Evolutionary conservation across 2,113 vertebrate species (phyloP).

Genomic region (Callocephalon fimbriatum): DNA sequence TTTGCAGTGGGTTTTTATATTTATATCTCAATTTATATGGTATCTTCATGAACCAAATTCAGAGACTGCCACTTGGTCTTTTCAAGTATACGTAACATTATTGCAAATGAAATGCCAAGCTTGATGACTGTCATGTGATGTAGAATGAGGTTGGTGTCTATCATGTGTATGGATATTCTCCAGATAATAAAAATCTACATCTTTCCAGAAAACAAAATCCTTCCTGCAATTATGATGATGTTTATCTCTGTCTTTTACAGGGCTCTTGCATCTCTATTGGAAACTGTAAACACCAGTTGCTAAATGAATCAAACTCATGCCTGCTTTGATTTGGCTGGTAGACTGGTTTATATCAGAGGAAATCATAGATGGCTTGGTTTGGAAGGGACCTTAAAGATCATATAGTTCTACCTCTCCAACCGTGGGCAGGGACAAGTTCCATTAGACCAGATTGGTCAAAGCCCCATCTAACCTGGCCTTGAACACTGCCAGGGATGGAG

Average conservation of each 20-base stretch:
- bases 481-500: neutral
- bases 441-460: neutral
- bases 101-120: slow-evolving; percentile 48
- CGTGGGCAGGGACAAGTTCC: neutral
- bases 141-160: neutral
- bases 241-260: neutral
- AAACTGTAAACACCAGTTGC: neutral
- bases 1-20: slow-evolving; percentile 19
- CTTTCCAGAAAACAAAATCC: neutral
- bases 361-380: neutral
- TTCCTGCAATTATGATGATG: neutral
- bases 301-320: neutral
- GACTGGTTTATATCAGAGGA: neutral
- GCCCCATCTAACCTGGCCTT: neutral
- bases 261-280: neutral
- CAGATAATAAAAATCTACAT: neutral
- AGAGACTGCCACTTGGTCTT: neutral
- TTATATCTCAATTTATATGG: slow-evolving; percentile 12
- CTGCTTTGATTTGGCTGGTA: neutral
- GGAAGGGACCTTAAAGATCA: neutral
- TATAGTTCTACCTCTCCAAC: neutral
- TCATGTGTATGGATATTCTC: neutral
- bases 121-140: neutral
- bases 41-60: neutral
- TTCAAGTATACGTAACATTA: slow-evolving; percentile 19